These are phyloP conservation scores for Ramphastos sulfuratus DNA, from an alignment of 2,113 vertebrate genomes.

Conservation along the genomic window DNA sequence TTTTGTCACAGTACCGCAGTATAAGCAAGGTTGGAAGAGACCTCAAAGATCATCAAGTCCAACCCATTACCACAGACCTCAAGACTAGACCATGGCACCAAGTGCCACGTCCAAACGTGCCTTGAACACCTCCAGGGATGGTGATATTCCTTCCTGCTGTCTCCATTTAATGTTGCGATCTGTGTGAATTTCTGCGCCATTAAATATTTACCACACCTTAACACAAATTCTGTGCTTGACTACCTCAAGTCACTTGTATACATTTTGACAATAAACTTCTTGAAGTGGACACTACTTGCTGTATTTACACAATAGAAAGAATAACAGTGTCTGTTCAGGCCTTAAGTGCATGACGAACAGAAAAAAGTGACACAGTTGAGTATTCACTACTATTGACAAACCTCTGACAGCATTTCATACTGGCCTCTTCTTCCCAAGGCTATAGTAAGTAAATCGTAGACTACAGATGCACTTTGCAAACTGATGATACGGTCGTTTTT, in stretches of 20 bases:
- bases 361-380: neutral
- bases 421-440: slow-evolving; percentile 96
- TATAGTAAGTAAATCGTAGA: slow-evolving; percentile 95
- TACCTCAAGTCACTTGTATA: neutral
- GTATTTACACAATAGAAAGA: neutral
- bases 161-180: neutral
- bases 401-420: slow-evolving; percentile 99
- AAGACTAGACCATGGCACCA: no score
- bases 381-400: slow-evolving; percentile 39
- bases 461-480: slow-evolving; percentile 95
- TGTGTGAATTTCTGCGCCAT: neutral
- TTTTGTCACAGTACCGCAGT: no score
- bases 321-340: neutral
- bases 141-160: neutral
- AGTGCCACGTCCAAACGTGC: no score
- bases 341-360: neutral
- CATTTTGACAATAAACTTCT: neutral
- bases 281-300: neutral
- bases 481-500: slow-evolving; percentile 96
- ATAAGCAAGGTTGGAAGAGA: no score
- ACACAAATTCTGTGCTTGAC: neutral
- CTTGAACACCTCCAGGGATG: no score
- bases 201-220: neutral
- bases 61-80: no score
- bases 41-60: no score